Percentiles rank a stretch among this genome's conserved stretches.
phyloP scores from a whole-genome alignment of 2,113 vertebrate genomes.

The Patagioenas fasciata region DNA sequence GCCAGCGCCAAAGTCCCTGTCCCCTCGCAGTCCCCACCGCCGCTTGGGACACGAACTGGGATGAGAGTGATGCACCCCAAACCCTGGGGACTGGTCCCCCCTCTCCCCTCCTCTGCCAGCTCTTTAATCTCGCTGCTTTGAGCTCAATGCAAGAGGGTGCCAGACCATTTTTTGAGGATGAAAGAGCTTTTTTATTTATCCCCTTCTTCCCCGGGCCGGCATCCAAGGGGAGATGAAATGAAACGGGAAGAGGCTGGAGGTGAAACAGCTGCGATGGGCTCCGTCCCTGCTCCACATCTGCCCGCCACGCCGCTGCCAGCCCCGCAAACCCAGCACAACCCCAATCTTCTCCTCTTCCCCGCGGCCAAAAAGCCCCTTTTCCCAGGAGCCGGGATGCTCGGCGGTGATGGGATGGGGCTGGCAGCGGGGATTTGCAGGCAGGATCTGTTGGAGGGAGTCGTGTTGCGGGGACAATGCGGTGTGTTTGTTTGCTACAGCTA shows the following conservation, averaged over 20 bases:
- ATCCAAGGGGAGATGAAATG: conserved; percentile 56
- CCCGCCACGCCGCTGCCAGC: neutral
- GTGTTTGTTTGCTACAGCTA: conserved; percentile 58
- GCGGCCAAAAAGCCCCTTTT: neutral
- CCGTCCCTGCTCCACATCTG: neutral
- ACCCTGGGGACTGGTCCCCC: neutral
- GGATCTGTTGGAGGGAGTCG: neutral
- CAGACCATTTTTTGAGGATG: conserved; percentile 45
- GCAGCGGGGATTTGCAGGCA: neutral
- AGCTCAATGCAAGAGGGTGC: conserved; percentile 7
- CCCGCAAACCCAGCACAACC: neutral
- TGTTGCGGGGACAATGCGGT: neutral
- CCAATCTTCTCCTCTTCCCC: neutral
- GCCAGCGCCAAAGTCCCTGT: accelerated
- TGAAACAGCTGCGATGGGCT: conserved; percentile 28
- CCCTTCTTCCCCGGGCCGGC: neutral
- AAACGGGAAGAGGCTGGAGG: conserved; percentile 53
- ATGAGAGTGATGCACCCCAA: neutral
- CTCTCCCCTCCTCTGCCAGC: neutral
- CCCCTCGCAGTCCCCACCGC: accelerated
- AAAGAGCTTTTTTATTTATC: conserved; percentile 11
- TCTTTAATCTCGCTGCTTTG: neutral
- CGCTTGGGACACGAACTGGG: accelerated
- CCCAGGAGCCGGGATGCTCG: neutral
- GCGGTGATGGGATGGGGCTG: neutral